Percentiles rank a stretch among this genome's conserved stretches.
Conservation (phyloP, 2,888 invertebrate genomes). For the Dorcus parallelipipedus region DNA sequence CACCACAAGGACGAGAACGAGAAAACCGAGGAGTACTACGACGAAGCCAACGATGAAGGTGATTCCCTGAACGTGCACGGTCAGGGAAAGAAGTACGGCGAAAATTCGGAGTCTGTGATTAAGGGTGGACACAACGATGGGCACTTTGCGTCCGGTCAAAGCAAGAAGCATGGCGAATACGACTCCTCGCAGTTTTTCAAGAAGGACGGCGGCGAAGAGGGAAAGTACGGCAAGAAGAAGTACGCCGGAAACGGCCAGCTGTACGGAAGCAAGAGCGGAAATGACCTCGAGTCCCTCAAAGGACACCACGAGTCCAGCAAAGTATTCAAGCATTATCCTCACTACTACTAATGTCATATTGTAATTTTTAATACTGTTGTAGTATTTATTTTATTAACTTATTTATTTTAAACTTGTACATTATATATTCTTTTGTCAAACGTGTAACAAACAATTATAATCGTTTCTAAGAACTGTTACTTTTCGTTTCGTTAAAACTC, state of each 20-base stretch:
- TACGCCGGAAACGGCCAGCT: constrained; percentile 57
- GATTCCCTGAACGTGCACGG: constrained; percentile 57
- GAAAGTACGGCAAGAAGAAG: constrained; percentile 58
- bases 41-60: constrained; percentile 62
- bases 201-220: constrained; percentile 58
- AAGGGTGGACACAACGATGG: constrained; percentile 61
- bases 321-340: constrained; percentile 50
- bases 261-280: constrained; percentile 57
- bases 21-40: constrained; percentile 62
- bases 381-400: no score
- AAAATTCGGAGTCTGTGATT: constrained; percentile 55
- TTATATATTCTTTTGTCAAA: no score
- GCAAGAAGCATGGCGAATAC: constrained; percentile 59
- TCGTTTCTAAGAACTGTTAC: no score
- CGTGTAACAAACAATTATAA: no score
- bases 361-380: no score
- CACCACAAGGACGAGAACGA: constrained; percentile 65
- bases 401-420: no score
- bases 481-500: no score
- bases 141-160: constrained; percentile 54
- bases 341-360: constrained; percentile 29
- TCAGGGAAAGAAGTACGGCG: constrained; percentile 57
- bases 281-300: constrained; percentile 58
- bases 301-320: constrained; percentile 60
- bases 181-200: constrained; percentile 55